phyloP scores from a whole-genome alignment of 2,888 invertebrate genomes.

The Priocnemis perturbator region DNA sequence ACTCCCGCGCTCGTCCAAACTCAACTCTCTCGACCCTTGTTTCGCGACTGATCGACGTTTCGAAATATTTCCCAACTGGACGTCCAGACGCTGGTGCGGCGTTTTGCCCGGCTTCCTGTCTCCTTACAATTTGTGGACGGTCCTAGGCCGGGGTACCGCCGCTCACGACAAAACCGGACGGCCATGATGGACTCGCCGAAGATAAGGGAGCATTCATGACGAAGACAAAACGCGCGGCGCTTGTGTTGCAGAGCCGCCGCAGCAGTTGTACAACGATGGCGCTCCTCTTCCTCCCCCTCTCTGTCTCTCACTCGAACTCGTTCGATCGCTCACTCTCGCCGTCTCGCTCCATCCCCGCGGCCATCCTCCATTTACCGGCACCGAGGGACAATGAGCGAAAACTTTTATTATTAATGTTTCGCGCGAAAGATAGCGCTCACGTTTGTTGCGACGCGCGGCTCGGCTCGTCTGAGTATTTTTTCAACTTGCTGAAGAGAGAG shows the following conservation, averaged over 20 bases:
- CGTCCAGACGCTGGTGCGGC: slow-evolving; percentile 68
- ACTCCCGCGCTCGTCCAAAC: slow-evolving; percentile 31
- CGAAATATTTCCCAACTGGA: slow-evolving; percentile 57
- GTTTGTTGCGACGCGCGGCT: slow-evolving; percentile 22
- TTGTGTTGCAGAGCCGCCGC: slow-evolving; percentile 27
- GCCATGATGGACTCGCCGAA: slow-evolving; percentile 65
- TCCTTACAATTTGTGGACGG: slow-evolving; percentile 72
- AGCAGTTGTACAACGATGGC: slow-evolving; percentile 26
- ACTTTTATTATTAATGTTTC: slow-evolving; percentile 67
- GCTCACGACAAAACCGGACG: slow-evolving; percentile 60
- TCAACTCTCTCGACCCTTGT: slow-evolving; percentile 56
- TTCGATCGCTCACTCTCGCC: background rate
- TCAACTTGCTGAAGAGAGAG: no score
- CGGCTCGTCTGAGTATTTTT: background rate
- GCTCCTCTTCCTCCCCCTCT: slow-evolving; percentile 17
- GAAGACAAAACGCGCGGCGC: slow-evolving; percentile 69
- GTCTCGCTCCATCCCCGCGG: slow-evolving; percentile 18
- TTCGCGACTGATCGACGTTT: slow-evolving; percentile 57
- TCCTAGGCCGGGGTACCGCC: slow-evolving; percentile 54
- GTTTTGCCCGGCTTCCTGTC: slow-evolving; percentile 70
- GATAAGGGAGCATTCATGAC: slow-evolving; percentile 68
- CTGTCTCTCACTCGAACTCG: slow-evolving; percentile 10
- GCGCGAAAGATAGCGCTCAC: slow-evolving; percentile 53
- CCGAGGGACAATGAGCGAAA: slow-evolving; percentile 60
- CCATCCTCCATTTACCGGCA: slow-evolving; percentile 48